Evolutionary conservation across 2,888 invertebrate species (phyloP), one percentile per base, ranked within the genome.

Genomic region (Leptinotarsa juncta): DNA sequence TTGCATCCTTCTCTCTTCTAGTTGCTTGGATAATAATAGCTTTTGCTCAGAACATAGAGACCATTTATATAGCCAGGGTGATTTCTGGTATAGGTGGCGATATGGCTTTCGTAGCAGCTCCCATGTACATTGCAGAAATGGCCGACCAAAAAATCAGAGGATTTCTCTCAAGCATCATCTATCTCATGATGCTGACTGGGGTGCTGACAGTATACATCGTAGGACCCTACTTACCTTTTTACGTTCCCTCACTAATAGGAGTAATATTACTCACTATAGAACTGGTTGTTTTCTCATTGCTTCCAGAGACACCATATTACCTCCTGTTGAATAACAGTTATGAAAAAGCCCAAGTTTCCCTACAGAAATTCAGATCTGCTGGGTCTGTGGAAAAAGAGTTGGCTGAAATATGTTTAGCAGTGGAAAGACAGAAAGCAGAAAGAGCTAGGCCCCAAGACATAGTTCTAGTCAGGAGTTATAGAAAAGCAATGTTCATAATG

Each of bases 61-160:
- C 82, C 68, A 65, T 87, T 10, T 86, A 84, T 77, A 79, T 83
- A 3, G 86, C 86, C 0, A 80, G 87, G 69, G 83, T 86, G 67
- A 50, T 87, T 18, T 80, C 84, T 2, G 87, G 87, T 5, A 80
- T 87, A 67, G 86, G 86, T 16, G 87, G 86, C 0, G 86, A 87
- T 72, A 84, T 86, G 72, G 87, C 86, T 10, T 87, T 87, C 72
- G 87, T 87, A 4, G 84, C 87, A 4, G 85, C 85, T 1, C 87
- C 87, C 2, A 87, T 87, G 86, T 87, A 86, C 79, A 85, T 87
- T 18, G 87, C 86, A 1, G 87, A 87, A 81, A 86, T 87, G 60
- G 86, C 87, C 7, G 85, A 87, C 77, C 85, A 87, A 67, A 83
- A 84, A 65, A 87, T 87, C 15, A 74, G 87, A 65, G 87, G 87